Percentiles rank a stretch among this genome's conserved stretches.
Conservation (phyloP, 2,113 vertebrate genomes). For the Alexandromys fortis region DNA sequence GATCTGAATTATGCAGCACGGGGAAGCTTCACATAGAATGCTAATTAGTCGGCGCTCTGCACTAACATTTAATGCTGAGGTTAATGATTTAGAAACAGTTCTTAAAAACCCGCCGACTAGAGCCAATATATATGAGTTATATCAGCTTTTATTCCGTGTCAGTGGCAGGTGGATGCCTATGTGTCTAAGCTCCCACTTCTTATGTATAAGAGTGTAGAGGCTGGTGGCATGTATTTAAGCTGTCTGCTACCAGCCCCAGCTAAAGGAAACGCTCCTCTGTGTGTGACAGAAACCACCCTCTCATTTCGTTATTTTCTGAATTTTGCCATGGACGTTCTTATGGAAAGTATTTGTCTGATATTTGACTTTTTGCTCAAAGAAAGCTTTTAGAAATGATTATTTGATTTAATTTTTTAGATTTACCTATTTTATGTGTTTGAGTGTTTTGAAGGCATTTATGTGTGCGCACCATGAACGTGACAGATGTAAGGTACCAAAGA, state of each 20-base stretch:
- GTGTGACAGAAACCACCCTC: background rate
- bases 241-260: background rate
- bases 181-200: background rate
- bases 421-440: background rate
- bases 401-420: background rate
- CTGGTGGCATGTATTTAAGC: background rate
- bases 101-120: constrained; percentile 5
- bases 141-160: constrained; percentile 27
- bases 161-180: constrained; percentile 9
- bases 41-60: constrained; percentile 56
- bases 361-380: constrained; percentile 21
- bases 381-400: background rate
- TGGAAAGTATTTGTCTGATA: constrained; percentile 10
- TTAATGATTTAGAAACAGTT: constrained; percentile 61
- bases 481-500: background rate
- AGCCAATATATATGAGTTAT: background rate
- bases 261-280: background rate
- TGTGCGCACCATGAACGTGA: background rate
- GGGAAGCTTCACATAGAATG: constrained; percentile 56
- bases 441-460: background rate
- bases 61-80: constrained; percentile 49
- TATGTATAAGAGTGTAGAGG: background rate
- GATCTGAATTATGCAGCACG: constrained; percentile 62
- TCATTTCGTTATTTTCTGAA: background rate
- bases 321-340: constrained; percentile 24